Conservation (phyloP, 2,113 vertebrate genomes). For the Barnardius zonarius region DNA sequence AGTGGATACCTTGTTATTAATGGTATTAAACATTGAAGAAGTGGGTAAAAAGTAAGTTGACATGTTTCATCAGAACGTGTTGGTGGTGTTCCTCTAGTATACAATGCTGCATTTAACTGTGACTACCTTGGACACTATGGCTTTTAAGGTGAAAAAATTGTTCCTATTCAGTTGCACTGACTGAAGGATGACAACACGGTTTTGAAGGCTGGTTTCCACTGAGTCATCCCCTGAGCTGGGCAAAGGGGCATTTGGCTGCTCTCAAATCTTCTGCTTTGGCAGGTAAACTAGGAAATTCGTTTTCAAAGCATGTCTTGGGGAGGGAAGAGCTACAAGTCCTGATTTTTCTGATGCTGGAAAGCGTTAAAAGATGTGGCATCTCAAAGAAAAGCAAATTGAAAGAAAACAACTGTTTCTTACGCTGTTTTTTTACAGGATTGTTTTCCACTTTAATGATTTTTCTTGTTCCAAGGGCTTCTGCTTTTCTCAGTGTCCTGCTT, state of each 20-base stretch:
- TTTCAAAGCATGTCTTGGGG: background rate
- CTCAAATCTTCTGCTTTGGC: constrained; percentile 40
- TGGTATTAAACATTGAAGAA: background rate
- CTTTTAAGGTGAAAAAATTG: constrained; percentile 17
- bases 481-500: background rate
- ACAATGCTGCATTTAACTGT: background rate
- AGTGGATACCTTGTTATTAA: background rate
- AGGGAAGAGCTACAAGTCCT: background rate
- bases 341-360: background rate
- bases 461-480: background rate
- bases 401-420: background rate
- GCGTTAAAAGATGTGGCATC: background rate
- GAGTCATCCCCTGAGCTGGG: constrained; percentile 33
- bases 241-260: background rate
- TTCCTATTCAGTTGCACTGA: constrained; percentile 1
- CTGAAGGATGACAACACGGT: background rate
- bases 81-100: background rate
- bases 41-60: background rate
- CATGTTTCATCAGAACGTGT: background rate
- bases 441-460: background rate
- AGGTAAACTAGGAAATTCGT: constrained; percentile 17
- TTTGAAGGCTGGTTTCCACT: constrained; percentile 43
- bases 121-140: background rate
- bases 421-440: background rate
- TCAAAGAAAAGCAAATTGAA: background rate